phyloP scores from a whole-genome alignment of 2,797 vertebrate genomes.

The Karalla daura region DNA sequence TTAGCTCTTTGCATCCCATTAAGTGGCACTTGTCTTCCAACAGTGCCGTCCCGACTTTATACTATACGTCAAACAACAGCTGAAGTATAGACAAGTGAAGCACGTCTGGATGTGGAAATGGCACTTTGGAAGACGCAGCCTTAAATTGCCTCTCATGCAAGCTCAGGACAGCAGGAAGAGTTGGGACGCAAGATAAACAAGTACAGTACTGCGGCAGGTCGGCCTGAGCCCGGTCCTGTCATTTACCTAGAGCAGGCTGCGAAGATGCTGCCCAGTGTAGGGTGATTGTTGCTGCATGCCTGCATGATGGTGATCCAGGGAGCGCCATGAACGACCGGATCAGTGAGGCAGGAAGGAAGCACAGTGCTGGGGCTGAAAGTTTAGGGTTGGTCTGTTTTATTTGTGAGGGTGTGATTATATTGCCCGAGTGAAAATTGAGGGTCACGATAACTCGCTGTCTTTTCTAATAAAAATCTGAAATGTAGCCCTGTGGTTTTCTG shows the following conservation, averaged over 20 bases:
- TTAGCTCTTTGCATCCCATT: not conserved
- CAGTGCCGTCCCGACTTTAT: too few species aligned
- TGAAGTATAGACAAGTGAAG: too few species aligned
- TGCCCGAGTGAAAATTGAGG: conserved; percentile 24
- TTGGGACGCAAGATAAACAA: not conserved
- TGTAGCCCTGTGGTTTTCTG: not conserved
- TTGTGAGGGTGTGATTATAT: conserved; percentile 1
- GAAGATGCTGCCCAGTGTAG: conserved; percentile 20
- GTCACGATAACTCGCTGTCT: conserved; percentile 40
- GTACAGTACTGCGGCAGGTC: not conserved
- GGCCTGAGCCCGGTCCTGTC: not conserved
- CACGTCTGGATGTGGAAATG: not conserved
- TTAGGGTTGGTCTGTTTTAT: not conserved
- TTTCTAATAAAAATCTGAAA: conserved; percentile 74
- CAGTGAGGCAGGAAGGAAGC: not conserved
- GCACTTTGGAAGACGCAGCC: conserved; percentile 8
- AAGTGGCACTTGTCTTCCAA: not conserved
- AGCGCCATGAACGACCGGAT: not conserved
- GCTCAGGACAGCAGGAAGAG: not conserved
- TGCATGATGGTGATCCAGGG: not conserved
- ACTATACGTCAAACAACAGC: too few species aligned
- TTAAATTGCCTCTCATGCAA: not conserved
- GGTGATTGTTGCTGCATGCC: not conserved
- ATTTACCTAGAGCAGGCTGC: not conserved
- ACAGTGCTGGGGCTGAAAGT: not conserved